Conservation (phyloP, 1,140 invertebrate genomes). For the Leptonema lineaticorne region DNA sequence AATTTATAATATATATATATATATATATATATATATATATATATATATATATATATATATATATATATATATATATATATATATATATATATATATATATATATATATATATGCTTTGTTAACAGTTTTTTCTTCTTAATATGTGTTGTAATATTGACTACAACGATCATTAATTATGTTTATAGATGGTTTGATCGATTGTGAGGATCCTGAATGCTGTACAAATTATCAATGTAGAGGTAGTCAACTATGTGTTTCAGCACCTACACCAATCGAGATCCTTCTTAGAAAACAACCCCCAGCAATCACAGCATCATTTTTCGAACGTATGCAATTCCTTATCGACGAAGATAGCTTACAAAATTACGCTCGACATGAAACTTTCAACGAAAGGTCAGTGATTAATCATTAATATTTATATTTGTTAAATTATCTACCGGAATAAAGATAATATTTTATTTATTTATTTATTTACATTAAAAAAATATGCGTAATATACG, state of each 20-base stretch:
- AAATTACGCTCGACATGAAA: conserved; percentile 90
- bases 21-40: too few relatives aligned
- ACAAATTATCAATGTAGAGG: conserved; percentile 75
- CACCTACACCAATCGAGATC: conserved; percentile 92
- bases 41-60: too few relatives aligned
- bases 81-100: too few relatives aligned
- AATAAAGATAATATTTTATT: too few relatives aligned
- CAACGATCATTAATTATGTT: too few relatives aligned
- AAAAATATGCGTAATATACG: too few relatives aligned
- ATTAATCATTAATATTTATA: neutral
- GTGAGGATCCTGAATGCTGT: conserved; percentile 97
- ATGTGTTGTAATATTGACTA: too few relatives aligned
- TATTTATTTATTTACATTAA: too few relatives aligned
- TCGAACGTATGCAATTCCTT: conserved; percentile 96
- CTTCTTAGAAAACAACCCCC: conserved; percentile 91
- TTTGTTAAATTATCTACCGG: neutral
- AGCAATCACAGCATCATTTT: conserved; percentile 95
- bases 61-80: too few relatives aligned
- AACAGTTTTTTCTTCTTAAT: too few relatives aligned
- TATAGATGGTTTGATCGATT: conserved; percentile 93
- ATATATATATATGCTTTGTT: neutral
- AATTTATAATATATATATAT: too few relatives aligned
- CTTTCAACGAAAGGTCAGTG: conserved; percentile 95
- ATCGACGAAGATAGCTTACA: conserved; percentile 97
- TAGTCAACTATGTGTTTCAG: conserved; percentile 86